phyloP scores from a whole-genome alignment of 2,797 vertebrate species.

The Eutrigla gurnardus region DNA sequence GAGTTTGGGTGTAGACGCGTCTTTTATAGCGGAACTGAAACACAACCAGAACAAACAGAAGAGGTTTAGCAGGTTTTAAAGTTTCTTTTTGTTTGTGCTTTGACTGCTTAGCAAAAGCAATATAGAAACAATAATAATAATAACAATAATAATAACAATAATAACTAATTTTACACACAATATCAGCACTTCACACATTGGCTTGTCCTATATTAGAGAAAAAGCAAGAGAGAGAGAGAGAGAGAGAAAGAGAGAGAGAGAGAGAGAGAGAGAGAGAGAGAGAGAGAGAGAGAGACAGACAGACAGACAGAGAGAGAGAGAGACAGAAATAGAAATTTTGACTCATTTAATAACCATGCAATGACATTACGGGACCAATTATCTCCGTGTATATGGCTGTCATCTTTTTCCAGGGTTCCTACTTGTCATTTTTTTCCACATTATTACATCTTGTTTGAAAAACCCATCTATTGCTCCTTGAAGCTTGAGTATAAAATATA shows the following conservation, averaged over 20 bases:
- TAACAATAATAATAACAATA: not conserved
- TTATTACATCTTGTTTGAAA: conserved; percentile 24
- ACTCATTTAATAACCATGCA: conserved; percentile 32
- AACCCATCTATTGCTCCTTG: conserved; percentile 11
- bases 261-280: conserved; percentile 9
- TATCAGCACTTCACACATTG: conserved; percentile 6
- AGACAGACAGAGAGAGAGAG: not conserved
- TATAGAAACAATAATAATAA: not conserved
- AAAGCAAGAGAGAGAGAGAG: not conserved
- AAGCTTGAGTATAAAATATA: conserved; percentile 12
- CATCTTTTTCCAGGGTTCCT: conserved; percentile 16
- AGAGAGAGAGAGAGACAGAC: conserved; percentile 3
- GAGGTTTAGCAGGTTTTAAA: not conserved
- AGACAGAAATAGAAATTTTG: conserved; percentile 9
- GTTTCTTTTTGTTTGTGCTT: not conserved
- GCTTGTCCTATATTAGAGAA: conserved; percentile 8
- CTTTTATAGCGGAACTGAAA: conserved; percentile 97
- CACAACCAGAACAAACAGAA: conserved; percentile 47
- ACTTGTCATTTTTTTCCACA: conserved; percentile 18
- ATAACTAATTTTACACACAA: conserved; percentile 3
- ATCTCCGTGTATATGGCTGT: conserved; percentile 14
- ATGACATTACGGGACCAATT: conserved; percentile 5
- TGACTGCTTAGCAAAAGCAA: not conserved
- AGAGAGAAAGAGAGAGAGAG: conserved; percentile 1
- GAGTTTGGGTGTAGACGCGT: conserved; percentile 93